Conservation (phyloP, 2,113 vertebrate species). For the Poeciliopsis prolifica region DNA sequence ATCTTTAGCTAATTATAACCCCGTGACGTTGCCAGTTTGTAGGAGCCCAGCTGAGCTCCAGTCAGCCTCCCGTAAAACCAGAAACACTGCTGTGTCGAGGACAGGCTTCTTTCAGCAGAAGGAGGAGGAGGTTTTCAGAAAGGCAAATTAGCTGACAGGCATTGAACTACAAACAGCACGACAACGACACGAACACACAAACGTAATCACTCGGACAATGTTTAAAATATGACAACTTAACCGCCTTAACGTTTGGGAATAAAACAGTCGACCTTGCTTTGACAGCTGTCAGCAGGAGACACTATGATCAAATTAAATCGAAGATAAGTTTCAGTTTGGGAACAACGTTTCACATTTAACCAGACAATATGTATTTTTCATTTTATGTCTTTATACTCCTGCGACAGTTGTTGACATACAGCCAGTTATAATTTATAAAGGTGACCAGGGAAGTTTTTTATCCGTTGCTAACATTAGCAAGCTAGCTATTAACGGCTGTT, state of each 20-base stretch:
- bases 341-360: neutral
- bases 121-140: constrained; percentile 40
- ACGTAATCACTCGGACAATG: neutral
- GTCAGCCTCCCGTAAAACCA: constrained; percentile 56
- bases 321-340: constrained; percentile 44
- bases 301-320: constrained; percentile 65
- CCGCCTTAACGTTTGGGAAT: constrained; percentile 6
- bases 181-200: neutral
- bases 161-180: neutral
- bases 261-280: constrained; percentile 71
- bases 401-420: neutral
- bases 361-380: neutral
- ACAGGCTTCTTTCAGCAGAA: constrained; percentile 27
- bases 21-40: constrained; percentile 76
- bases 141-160: constrained; percentile 37
- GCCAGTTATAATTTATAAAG: constrained; percentile 38
- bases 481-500: constrained; percentile 52
- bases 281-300: constrained; percentile 69
- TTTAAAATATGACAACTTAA: constrained; percentile 4
- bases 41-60: constrained; percentile 71
- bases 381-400: neutral
- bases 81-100: constrained; percentile 46
- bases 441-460: constrained; percentile 52
- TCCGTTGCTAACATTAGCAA: constrained; percentile 61
- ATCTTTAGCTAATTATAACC: constrained; percentile 79